These are phyloP conservation scores for Scaeva pyrastri DNA, from an alignment of 2,888 invertebrate species.

Conservation along the genomic window DNA sequence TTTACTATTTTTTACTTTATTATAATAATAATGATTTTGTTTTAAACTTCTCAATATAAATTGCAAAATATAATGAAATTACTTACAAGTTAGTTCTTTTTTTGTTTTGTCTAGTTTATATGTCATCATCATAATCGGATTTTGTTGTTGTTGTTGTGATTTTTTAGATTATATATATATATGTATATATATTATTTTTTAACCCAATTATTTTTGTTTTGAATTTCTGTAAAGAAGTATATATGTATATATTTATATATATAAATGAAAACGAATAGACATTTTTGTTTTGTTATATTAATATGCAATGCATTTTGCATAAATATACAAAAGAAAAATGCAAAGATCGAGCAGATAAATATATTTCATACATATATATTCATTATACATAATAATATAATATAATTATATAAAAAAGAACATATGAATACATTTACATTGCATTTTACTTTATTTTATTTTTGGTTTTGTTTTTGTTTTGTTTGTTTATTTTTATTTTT, in stretches of 20 bases:
- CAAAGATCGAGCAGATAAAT: constrained; percentile 76
- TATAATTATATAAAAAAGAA: constrained; percentile 71
- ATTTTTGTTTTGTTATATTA: constrained; percentile 64
- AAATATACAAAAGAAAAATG: constrained; percentile 76
- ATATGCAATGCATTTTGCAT: constrained; percentile 64
- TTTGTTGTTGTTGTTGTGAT: constrained; percentile 28
- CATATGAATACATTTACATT: constrained; percentile 72
- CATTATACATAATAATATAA: constrained; percentile 64
- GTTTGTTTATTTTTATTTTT: constrained; percentile 54
- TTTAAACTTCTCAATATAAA: constrained; percentile 73
- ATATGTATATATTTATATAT: constrained; percentile 61
- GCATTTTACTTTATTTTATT: constrained; percentile 61
- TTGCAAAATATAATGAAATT: constrained; percentile 76
- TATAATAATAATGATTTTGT: constrained; percentile 52
- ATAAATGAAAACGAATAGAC: constrained; percentile 67
- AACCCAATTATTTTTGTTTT: constrained; percentile 56
- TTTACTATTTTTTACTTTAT: constrained; percentile 34
- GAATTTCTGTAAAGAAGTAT: constrained; percentile 68
- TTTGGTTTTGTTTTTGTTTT: constrained; percentile 48
- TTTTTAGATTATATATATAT: constrained; percentile 64
- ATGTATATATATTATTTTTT: constrained; percentile 49
- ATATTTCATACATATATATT: constrained; percentile 73
- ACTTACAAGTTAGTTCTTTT: constrained; percentile 69
- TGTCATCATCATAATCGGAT: constrained; percentile 50
- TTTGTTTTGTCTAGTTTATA: constrained; percentile 14